Evolutionary conservation across 2,888 invertebrate species (phyloP).

Genomic region (Tyria jacobaeae): DNA sequence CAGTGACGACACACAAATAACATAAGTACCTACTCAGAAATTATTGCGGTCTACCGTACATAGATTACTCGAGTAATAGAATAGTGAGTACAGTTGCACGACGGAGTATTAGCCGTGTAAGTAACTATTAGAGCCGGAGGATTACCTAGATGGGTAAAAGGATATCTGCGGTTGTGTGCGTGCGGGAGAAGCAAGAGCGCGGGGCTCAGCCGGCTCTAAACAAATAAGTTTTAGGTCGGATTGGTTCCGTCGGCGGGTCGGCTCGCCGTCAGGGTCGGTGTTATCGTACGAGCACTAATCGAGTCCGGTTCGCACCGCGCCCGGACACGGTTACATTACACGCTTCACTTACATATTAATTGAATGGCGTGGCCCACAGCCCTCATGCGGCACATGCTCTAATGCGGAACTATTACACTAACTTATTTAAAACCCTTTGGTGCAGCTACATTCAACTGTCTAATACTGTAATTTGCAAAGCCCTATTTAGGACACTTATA

Average conservation of each 20-base stretch:
- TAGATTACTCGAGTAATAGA: slow-evolving; percentile 13
- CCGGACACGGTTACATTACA: slow-evolving; percentile 4
- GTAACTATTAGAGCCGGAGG: slow-evolving; percentile 14
- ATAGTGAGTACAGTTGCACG: slow-evolving; percentile 4
- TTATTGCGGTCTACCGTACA: slow-evolving; percentile 3
- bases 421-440: neutral
- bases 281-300: slow-evolving; percentile 18
- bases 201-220: slow-evolving; percentile 4
- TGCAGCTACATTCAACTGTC: neutral
- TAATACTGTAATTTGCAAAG: neutral
- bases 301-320: slow-evolving; percentile 2
- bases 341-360: slow-evolving; percentile 19
- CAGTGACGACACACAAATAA: slow-evolving; percentile 1
- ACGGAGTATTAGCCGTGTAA: slow-evolving; percentile 12
- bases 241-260: slow-evolving; percentile 12
- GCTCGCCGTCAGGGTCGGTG: slow-evolving; percentile 6
- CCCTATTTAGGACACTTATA: no score
- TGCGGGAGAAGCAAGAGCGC: slow-evolving; percentile 2
- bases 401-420: neutral
- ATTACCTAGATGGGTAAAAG: slow-evolving; percentile 15
- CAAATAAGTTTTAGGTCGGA: slow-evolving; percentile 20
- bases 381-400: neutral
- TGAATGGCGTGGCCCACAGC: neutral
- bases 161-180: slow-evolving; percentile 11
- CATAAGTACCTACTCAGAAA: slow-evolving; percentile 6